A percentile compares a stretch with the other conserved stretches of the same genome.
phyloP scores from a whole-genome alignment of 2,888 invertebrate species.

The Chalcosyrphus nemorum region DNA sequence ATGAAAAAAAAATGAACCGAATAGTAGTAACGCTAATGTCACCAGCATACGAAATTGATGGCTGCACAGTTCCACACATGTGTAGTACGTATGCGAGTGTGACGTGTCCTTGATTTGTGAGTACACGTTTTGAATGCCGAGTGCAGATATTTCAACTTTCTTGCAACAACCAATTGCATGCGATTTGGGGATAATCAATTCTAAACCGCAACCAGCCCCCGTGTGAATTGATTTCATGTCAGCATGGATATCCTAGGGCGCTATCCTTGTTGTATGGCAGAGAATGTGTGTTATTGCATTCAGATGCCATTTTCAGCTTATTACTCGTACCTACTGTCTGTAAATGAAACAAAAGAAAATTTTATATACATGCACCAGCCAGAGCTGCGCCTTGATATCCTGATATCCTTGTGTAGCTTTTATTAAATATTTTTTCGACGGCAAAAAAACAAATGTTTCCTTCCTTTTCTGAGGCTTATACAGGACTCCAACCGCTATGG shows the following conservation, averaged over 20 bases:
- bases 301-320: conserved; percentile 16
- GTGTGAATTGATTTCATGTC: conserved; percentile 51
- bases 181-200: conserved; percentile 62
- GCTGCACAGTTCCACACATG: conserved; percentile 9
- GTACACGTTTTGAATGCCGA: conserved; percentile 8
- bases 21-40: conserved; percentile 39
- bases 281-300: conserved; percentile 5
- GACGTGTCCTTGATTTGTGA: conserved; percentile 51
- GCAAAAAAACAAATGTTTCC: background rate
- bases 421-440: conserved; percentile 17
- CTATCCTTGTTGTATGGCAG: background rate
- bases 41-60: conserved; percentile 63
- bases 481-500: background rate
- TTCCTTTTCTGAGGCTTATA: conserved; percentile 23
- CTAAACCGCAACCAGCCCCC: conserved; percentile 17
- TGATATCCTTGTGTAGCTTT: conserved; percentile 1
- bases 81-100: background rate
- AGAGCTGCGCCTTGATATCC: background rate
- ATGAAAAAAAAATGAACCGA: background rate
- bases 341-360: conserved; percentile 38
- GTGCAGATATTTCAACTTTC: conserved; percentile 25
- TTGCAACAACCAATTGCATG: conserved; percentile 18
- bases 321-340: conserved; percentile 4
- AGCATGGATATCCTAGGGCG: conserved; percentile 11
- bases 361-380: too few species aligned